Evolutionary conservation across 2,113 vertebrate genomes (phyloP).

Genomic region (Microcebus murinus): DNA sequence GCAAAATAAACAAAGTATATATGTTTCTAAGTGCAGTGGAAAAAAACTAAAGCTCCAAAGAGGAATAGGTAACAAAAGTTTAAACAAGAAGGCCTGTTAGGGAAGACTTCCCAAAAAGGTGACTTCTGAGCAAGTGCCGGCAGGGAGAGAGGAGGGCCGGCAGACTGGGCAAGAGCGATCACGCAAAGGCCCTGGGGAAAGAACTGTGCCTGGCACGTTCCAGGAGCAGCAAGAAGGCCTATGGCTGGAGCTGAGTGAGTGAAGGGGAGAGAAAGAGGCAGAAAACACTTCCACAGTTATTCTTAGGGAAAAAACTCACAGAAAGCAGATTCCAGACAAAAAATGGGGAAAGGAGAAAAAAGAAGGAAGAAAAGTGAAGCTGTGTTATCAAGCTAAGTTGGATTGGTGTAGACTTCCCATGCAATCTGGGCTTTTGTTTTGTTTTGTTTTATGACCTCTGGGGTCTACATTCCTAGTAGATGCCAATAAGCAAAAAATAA

Average conservation of each 20-base stretch:
- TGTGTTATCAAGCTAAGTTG: not conserved
- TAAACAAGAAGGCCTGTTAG: not conserved
- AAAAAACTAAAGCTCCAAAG: constrained; percentile 22
- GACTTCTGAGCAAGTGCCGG: not conserved
- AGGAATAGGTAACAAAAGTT: not conserved
- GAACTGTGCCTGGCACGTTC: not conserved
- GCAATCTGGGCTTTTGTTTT: not conserved
- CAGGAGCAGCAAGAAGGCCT: not conserved
- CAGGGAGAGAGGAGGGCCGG: not conserved
- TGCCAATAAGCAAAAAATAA: not conserved
- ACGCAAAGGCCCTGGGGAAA: not conserved
- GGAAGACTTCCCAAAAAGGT: not conserved
- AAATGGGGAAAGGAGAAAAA: not conserved
- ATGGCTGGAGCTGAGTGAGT: not conserved
- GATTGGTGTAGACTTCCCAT: not conserved
- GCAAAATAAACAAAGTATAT: not conserved
- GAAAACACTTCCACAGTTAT: not conserved
- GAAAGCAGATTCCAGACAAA: constrained; percentile 5
- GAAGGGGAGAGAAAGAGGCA: not conserved
- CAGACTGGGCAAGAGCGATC: not conserved
- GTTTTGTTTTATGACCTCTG: not conserved
- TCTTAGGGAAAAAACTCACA: not conserved
- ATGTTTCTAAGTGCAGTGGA: not conserved
- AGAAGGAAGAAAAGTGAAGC: not conserved
- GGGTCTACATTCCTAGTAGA: not conserved